Conservation (phyloP, 2,888 invertebrate genomes). For the Cantharis lateralis region DNA sequence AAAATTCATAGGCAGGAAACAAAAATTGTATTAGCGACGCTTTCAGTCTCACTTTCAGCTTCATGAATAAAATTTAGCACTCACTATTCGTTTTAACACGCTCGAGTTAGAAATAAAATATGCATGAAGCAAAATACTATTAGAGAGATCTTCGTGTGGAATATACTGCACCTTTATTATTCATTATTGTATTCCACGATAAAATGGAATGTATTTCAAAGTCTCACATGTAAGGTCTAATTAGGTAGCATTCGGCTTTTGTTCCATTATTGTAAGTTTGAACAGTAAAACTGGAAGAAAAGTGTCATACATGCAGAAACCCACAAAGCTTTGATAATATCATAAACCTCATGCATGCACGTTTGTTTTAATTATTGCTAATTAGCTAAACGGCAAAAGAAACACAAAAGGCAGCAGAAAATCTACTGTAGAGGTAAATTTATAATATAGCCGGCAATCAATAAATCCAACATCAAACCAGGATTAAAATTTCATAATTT, state of each 20-base stretch:
- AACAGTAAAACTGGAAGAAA: neutral
- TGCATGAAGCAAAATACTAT: slow-evolving; percentile 6
- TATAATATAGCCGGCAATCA: too few species aligned
- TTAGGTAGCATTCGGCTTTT: neutral
- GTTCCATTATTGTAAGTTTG: neutral
- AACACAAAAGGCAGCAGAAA: too few species aligned
- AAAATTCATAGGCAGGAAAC: neutral
- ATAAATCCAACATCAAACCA: neutral
- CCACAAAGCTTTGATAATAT: too few species aligned
- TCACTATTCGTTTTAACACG: slow-evolving; percentile 8
- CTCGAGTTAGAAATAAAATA: slow-evolving; percentile 6
- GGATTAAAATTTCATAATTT: neutral
- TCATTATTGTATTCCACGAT: slow-evolving; percentile 9
- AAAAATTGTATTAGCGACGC: neutral
- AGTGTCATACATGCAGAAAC: neutral
- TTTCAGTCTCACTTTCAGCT: neutral
- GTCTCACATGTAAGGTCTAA: slow-evolving; percentile 1
- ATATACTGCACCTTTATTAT: slow-evolving; percentile 9
- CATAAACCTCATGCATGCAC: neutral
- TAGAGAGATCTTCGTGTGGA: slow-evolving; percentile 9
- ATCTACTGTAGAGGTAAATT: too few species aligned
- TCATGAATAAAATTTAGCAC: slow-evolving; percentile 11
- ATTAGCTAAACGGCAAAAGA: too few species aligned
- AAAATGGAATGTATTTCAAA: neutral
- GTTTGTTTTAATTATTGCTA: too few species aligned